Evolutionary conservation across 2,888 invertebrate species (phyloP).

Genomic region (Caenorhabditis parvicauda): DNA sequence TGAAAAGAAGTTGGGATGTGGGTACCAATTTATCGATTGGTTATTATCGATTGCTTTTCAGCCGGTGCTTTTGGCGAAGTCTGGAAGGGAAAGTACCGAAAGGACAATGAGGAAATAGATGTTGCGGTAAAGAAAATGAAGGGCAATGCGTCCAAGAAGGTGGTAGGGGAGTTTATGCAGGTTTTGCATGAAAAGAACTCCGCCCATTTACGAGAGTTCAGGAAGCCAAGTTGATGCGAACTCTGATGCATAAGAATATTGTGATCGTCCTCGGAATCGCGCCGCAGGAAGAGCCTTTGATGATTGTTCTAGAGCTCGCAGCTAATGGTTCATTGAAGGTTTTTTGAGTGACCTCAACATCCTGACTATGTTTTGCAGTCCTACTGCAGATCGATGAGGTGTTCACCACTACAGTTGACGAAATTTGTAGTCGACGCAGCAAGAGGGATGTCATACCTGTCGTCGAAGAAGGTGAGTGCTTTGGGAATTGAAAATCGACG

Average conservation of each 20-base stretch:
- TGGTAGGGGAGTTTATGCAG: conserved; percentile 22
- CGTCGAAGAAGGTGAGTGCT: conserved; percentile 11
- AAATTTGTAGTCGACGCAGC: conserved; percentile 16
- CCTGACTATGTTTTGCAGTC: too few species aligned
- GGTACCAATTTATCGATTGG: too few species aligned
- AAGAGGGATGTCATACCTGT: conserved; percentile 20
- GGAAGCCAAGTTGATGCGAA: conserved; percentile 31
- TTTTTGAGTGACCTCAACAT: too few species aligned
- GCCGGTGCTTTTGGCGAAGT: conserved; percentile 36
- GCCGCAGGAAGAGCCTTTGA: conserved; percentile 30
- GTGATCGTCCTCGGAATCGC: conserved; percentile 32
- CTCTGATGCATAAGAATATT: conserved; percentile 21
- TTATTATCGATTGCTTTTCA: too few species aligned
- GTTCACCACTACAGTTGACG: conserved; percentile 7
- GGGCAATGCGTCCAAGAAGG: conserved; percentile 20
- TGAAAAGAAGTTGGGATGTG: conserved; percentile 18
- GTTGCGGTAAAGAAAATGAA: conserved; percentile 34
- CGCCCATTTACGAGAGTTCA: not conserved
- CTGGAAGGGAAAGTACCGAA: conserved; percentile 18
- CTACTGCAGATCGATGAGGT: too few species aligned
- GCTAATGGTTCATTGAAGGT: conserved; percentile 35
- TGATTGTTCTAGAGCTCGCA: conserved; percentile 32
- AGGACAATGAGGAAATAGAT: conserved; percentile 1
- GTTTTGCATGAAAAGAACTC: not conserved
- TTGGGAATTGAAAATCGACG: too few species aligned